phyloP scores from a whole-genome alignment of 1,140 invertebrate genomes.

The Saxidomus purpurata region DNA sequence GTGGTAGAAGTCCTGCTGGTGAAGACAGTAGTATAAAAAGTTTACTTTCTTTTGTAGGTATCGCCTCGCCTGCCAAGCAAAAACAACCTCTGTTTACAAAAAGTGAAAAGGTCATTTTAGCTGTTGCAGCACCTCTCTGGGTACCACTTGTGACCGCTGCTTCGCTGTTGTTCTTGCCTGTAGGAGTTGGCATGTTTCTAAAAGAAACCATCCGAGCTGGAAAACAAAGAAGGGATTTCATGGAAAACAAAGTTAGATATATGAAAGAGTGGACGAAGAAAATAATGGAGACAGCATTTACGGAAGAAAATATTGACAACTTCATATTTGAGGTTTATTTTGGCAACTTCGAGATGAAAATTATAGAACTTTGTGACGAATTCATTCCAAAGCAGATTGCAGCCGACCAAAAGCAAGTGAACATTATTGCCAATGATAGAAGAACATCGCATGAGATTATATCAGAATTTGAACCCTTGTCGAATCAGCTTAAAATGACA shows the following conservation, averaged over 20 bases:
- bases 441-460: conserved; percentile 61
- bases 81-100: conserved; percentile 62
- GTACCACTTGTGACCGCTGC: conserved; percentile 70
- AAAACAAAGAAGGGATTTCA: conserved; percentile 37
- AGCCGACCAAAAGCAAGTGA: conserved; percentile 65
- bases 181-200: conserved; percentile 67
- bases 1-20: not conserved
- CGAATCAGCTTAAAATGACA: conserved; percentile 52
- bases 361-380: conserved; percentile 67
- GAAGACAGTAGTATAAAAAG: too few relatives aligned
- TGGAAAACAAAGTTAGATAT: conserved; percentile 55
- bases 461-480: conserved; percentile 62
- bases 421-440: conserved; percentile 66
- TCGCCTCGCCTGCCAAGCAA: not conserved
- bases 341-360: conserved; percentile 55
- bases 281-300: conserved; percentile 45
- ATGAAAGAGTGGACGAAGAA: conserved; percentile 67
- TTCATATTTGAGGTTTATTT: conserved; percentile 66
- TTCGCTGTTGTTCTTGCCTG: conserved; percentile 65
- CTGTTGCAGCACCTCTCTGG: conserved; percentile 70
- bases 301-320: conserved; percentile 34
- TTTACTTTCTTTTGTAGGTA: not conserved
- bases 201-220: conserved; percentile 54
- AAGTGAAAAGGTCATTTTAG: conserved; percentile 70
- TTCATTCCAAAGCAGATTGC: conserved; percentile 70